These are phyloP conservation scores for Drosophila erecta DNA, from an alignment of 1,140 invertebrate species.

Conservation along the genomic window DNA sequence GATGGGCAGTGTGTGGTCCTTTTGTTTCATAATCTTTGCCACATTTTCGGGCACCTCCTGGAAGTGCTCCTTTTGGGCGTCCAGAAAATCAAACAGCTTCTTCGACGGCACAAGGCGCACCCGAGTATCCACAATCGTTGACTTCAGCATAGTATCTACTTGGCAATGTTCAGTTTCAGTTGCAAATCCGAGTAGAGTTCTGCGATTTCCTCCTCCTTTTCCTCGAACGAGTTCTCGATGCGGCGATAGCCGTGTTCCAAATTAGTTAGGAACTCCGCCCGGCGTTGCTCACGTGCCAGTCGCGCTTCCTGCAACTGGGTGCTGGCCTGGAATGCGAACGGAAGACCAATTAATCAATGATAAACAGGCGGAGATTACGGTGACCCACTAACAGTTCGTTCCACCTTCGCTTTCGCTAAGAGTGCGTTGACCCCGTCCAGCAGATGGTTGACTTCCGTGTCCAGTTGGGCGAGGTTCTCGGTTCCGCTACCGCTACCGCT, in stretches of 20 bases:
- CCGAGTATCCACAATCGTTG: conserved; percentile 66
- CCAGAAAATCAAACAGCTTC: conserved; percentile 79
- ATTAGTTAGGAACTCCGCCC: conserved; percentile 91
- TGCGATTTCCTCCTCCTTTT: conserved; percentile 91
- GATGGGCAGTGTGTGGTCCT: conserved; percentile 43
- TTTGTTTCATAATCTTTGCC: conserved; percentile 46
- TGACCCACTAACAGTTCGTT: conserved; percentile 43
- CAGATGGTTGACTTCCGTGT: conserved; percentile 55
- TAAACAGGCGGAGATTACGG: neutral
- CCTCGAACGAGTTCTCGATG: conserved; percentile 91
- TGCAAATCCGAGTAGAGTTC: conserved; percentile 91
- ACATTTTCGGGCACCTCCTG: conserved; percentile 57
- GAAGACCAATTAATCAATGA: conserved; percentile 12
- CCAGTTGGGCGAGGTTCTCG: conserved; percentile 51
- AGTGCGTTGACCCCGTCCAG: conserved; percentile 54
- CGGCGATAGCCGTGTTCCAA: conserved; percentile 90
- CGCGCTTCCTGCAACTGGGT: conserved; percentile 86
- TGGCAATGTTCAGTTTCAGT: conserved; percentile 88
- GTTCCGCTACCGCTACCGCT: conserved; percentile 77
- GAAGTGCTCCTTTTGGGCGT: conserved; percentile 47
- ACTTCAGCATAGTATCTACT: conserved; percentile 84
- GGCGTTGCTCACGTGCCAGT: conserved; percentile 87
- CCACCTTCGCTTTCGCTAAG: conserved; percentile 62
- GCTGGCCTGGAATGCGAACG: conserved; percentile 83
- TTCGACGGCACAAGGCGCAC: conserved; percentile 86